phyloP scores from a whole-genome alignment of 2,888 invertebrate genomes.

The Rosalia funebris region DNA sequence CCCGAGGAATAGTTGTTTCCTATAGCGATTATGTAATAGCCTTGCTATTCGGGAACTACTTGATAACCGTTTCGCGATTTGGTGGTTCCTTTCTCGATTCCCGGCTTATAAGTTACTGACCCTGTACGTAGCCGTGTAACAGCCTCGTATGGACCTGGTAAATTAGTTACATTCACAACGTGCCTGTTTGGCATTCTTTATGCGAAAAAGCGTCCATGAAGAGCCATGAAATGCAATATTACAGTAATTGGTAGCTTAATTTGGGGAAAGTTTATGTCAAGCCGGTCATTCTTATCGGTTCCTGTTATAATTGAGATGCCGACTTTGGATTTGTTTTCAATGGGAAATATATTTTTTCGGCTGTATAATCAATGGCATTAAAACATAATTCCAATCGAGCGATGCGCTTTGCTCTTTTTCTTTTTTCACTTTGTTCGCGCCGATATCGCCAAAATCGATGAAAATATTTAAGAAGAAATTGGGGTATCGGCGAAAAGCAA shows the following conservation, averaged over 20 bases:
- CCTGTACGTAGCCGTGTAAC: constrained; percentile 19
- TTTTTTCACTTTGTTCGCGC: constrained; percentile 15
- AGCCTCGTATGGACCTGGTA: constrained; percentile 22
- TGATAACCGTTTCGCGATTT: too few relatives aligned
- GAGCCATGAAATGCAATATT: constrained; percentile 27
- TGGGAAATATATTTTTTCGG: constrained; percentile 23
- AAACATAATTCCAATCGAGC: constrained; percentile 25
- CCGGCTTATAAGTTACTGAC: too few relatives aligned
- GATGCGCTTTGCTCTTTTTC: constrained; percentile 14
- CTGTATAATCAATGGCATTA: constrained; percentile 25
- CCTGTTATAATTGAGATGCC: constrained; percentile 28
- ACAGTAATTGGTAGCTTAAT: constrained; percentile 37
- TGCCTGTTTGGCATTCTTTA: constrained; percentile 34
- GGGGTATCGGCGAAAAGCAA: constrained; percentile 6
- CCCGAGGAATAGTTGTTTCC: too few relatives aligned
- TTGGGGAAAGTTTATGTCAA: constrained; percentile 39
- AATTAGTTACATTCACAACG: constrained; percentile 25
- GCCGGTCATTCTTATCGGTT: constrained; percentile 29
- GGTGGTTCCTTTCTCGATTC: too few relatives aligned
- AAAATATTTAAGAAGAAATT: constrained; percentile 30
- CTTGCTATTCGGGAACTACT: too few relatives aligned
- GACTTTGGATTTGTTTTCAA: constrained; percentile 28
- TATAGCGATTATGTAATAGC: too few relatives aligned
- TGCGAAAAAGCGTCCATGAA: constrained; percentile 29
- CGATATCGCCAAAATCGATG: constrained; percentile 12